Conservation (phyloP, 2,113 vertebrate species). For the Hylia prasina region DNA sequence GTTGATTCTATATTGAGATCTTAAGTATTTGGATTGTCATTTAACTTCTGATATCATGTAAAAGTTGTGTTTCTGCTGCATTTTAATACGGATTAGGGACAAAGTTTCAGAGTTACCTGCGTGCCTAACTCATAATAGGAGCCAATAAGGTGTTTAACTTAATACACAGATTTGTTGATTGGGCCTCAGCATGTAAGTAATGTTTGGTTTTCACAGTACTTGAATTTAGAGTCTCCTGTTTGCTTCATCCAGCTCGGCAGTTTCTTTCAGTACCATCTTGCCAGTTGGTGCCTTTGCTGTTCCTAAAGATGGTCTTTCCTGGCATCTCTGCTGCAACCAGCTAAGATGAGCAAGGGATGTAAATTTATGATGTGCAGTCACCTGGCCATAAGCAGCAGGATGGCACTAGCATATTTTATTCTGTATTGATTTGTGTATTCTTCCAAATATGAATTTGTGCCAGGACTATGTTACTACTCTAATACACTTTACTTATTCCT, state of each 20-base stretch:
- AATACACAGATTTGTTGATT: neutral
- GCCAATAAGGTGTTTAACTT: neutral
- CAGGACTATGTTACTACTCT: neutral
- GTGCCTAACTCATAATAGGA: neutral
- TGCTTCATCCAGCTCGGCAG: neutral
- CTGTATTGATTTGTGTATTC: neutral
- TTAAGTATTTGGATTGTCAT: neutral
- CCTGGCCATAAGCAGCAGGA: neutral
- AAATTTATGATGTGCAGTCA: neutral
- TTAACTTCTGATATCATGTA: neutral
- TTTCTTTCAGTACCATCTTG: neutral
- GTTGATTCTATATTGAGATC: neutral
- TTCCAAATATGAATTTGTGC: neutral
- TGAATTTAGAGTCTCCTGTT: neutral
- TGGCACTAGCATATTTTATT: neutral
- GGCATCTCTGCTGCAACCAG: neutral
- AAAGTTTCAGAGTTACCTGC: neutral
- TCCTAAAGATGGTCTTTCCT: neutral
- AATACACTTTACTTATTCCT: neutral
- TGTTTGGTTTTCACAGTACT: neutral
- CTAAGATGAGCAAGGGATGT: neutral
- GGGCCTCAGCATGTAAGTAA: neutral
- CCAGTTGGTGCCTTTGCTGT: neutral
- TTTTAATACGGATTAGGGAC: neutral
- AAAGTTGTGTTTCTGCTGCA: neutral